Conservation (phyloP, 2,797 vertebrate species). For the Limosa lapponica region DNA sequence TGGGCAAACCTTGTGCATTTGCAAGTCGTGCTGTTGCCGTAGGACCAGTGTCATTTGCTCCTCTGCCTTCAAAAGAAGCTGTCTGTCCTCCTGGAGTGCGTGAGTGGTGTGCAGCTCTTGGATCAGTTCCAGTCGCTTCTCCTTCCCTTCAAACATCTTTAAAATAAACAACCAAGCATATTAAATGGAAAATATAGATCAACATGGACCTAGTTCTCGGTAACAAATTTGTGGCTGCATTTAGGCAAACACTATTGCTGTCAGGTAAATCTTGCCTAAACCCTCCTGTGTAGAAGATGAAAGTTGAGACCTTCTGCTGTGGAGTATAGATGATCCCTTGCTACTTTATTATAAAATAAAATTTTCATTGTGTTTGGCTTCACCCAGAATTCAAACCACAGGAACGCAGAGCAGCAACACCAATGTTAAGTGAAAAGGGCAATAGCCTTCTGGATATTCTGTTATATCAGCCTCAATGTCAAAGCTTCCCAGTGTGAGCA, state of each 20-base stretch:
- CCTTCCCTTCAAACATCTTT: constrained; percentile 91
- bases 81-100: constrained; percentile 82
- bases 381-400: neutral
- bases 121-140: constrained; percentile 86
- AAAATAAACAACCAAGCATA: neutral
- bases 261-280: neutral
- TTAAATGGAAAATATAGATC: neutral
- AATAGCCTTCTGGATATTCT: neutral
- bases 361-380: neutral
- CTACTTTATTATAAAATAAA: neutral
- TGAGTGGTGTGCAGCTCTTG: constrained; percentile 86
- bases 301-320: neutral
- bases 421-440: neutral
- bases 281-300: neutral
- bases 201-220: neutral
- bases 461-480: neutral
- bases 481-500: neutral
- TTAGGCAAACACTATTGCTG: neutral
- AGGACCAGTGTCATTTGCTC: constrained; percentile 76
- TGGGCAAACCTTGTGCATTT: constrained; percentile 79
- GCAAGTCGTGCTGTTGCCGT: constrained; percentile 78
- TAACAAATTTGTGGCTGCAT: neutral
- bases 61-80: constrained; percentile 80
- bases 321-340: neutral
- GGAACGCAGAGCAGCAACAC: neutral